Evolutionary conservation across 2,113 vertebrate genomes (phyloP).

Genomic region (Rhodinocichla rosea): DNA sequence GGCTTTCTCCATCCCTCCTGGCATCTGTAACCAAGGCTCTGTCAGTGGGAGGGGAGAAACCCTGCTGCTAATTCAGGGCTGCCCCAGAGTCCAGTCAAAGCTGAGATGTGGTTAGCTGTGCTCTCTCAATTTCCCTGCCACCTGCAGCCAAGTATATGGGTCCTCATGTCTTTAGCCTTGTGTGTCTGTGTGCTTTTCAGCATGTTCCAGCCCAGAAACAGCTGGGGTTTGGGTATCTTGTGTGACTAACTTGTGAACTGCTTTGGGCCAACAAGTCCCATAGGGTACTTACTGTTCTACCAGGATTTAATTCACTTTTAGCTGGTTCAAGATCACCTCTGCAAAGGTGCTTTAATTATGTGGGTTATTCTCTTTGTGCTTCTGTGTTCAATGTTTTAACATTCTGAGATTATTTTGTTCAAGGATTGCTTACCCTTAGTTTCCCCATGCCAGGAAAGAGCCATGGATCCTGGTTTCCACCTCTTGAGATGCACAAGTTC

Average conservation of each 20-base stretch:
- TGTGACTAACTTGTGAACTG: not conserved
- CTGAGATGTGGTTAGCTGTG: not conserved
- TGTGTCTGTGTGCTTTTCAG: not conserved
- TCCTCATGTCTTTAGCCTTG: not conserved
- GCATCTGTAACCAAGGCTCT: not conserved
- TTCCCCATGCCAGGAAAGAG: not conserved
- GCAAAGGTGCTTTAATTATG: not conserved
- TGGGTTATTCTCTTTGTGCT: not conserved
- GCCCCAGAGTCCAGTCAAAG: not conserved
- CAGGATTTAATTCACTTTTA: not conserved
- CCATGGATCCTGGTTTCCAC: not conserved
- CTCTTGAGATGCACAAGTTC: not conserved
- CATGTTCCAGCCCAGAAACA: not conserved
- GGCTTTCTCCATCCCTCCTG: not conserved
- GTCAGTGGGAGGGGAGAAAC: not conserved
- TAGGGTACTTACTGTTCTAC: not conserved
- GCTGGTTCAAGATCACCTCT: not conserved
- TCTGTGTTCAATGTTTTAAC: not conserved
- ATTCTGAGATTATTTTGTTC: not conserved
- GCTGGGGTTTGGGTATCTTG: not conserved
- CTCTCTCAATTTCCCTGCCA: not conserved
- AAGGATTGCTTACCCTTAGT: not conserved
- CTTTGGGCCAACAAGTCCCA: not conserved
- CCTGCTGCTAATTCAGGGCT: not conserved
- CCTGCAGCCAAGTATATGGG: not conserved